A percentile compares a stretch with the other conserved stretches of the same genome.
Evolutionary conservation across 1,140 invertebrate species (phyloP).

Genomic region (Dreissena rostriformis): DNA sequence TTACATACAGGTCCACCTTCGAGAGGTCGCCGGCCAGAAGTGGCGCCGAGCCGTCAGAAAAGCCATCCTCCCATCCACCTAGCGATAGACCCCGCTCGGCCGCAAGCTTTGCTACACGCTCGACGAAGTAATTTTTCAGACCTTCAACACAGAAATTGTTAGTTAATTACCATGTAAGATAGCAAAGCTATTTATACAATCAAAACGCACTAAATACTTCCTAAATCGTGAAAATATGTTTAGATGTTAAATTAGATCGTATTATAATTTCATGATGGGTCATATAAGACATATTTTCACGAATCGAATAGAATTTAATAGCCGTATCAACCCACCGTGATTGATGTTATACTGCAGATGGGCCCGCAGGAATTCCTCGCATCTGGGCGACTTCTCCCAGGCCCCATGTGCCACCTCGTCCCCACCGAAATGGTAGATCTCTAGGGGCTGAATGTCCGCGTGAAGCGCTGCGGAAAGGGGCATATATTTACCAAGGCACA

Average conservation of each 20-base stretch:
- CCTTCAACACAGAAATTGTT: slow-evolving; percentile 1
- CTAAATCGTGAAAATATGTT: not conserved
- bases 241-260: not conserved
- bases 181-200: not conserved
- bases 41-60: slow-evolving; percentile 56
- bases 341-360: slow-evolving; percentile 30
- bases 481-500: too few relatives aligned
- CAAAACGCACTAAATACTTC: not conserved
- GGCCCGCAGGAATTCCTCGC: slow-evolving; percentile 14
- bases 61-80: slow-evolving; percentile 67
- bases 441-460: slow-evolving; percentile 61
- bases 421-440: slow-evolving; percentile 69
- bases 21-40: slow-evolving; percentile 4
- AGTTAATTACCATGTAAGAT: not conserved
- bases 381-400: slow-evolving; percentile 57
- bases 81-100: slow-evolving; percentile 46
- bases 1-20: slow-evolving; percentile 62
- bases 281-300: not conserved
- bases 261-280: not conserved
- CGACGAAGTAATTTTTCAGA: slow-evolving; percentile 56
- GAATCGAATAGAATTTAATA: not conserved
- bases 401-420: slow-evolving; percentile 67
- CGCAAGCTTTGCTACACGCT: slow-evolving; percentile 41
- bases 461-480: slow-evolving; percentile 18
- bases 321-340: slow-evolving; percentile 9